Percentiles rank a stretch among this genome's conserved stretches.
Conservation (phyloP, 2,888 invertebrate genomes). For the Pheosia tremula region DNA sequence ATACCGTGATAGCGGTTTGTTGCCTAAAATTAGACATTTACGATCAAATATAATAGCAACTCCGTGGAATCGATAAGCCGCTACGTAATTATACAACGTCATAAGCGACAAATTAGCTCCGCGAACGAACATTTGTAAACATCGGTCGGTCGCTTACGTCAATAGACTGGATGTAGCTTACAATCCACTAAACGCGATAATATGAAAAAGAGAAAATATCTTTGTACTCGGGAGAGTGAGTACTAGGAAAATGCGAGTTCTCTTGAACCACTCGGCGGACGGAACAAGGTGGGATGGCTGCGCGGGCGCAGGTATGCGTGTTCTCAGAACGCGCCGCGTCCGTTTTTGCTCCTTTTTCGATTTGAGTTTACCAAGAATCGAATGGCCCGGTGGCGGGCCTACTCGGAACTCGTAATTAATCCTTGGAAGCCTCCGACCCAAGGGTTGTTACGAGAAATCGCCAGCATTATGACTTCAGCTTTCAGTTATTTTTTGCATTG, state of each 20-base stretch:
- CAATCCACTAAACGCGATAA: constrained; percentile 25
- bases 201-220: constrained; percentile 47
- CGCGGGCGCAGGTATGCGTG: constrained; percentile 79
- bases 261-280: constrained; percentile 57
- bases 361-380: constrained; percentile 81
- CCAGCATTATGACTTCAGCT: constrained; percentile 69
- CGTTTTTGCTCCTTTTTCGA: constrained; percentile 84
- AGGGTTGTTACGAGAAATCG: constrained; percentile 82
- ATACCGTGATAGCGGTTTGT: neutral
- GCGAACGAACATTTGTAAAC: constrained; percentile 16
- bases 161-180: constrained; percentile 20
- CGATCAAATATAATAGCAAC: neutral
- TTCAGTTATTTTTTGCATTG: constrained; percentile 72
- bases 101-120: neutral
- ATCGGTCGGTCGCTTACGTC: constrained; percentile 22
- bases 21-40: constrained; percentile 4
- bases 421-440: constrained; percentile 81
- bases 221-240: constrained; percentile 41
- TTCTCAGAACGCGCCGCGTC: constrained; percentile 76
- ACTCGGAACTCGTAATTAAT: constrained; percentile 84
- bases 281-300: constrained; percentile 70
- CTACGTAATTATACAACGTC: neutral
- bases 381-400: constrained; percentile 81
- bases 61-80: constrained; percentile 16
- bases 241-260: constrained; percentile 72